Evolutionary conservation across 2,797 vertebrate species (phyloP).

Genomic region (Alcedo atthis): DNA sequence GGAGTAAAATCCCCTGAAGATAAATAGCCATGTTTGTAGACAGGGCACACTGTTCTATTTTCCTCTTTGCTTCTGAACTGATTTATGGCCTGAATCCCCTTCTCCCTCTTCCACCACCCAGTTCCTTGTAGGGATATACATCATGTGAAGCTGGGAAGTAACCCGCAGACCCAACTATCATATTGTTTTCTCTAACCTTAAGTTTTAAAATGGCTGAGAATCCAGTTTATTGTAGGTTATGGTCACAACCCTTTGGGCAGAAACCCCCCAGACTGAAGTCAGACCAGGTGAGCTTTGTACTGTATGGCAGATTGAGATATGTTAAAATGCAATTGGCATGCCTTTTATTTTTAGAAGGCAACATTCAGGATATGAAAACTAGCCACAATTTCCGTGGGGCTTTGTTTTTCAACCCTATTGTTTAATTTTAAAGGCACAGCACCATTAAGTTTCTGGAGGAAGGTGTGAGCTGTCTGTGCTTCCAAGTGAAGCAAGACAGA

Average conservation of each 20-base stretch:
- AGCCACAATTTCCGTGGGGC: neutral
- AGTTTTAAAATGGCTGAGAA: neutral
- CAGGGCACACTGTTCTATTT: neutral
- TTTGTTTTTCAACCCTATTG: neutral
- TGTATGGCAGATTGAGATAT: neutral
- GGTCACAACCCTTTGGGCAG: neutral
- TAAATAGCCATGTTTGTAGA: neutral
- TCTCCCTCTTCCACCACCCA: neutral
- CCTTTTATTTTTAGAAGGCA: slow-evolving; percentile 38
- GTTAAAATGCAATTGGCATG: neutral
- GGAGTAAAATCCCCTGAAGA: neutral
- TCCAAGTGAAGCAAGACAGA: neutral
- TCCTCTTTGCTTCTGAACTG: neutral
- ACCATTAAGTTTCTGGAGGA: neutral
- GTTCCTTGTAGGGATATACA: neutral
- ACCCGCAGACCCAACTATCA: neutral
- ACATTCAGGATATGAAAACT: slow-evolving; percentile 1
- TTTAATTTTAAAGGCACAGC: neutral
- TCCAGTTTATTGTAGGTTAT: neutral
- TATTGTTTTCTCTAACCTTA: neutral
- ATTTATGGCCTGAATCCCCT: neutral
- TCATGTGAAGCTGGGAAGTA: neutral
- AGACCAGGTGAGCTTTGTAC: neutral
- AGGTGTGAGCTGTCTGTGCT: neutral
- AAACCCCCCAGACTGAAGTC: neutral